These are phyloP conservation scores for Thymelicus lineola DNA, from an alignment of 2,888 invertebrate species.

Conservation along the genomic window DNA sequence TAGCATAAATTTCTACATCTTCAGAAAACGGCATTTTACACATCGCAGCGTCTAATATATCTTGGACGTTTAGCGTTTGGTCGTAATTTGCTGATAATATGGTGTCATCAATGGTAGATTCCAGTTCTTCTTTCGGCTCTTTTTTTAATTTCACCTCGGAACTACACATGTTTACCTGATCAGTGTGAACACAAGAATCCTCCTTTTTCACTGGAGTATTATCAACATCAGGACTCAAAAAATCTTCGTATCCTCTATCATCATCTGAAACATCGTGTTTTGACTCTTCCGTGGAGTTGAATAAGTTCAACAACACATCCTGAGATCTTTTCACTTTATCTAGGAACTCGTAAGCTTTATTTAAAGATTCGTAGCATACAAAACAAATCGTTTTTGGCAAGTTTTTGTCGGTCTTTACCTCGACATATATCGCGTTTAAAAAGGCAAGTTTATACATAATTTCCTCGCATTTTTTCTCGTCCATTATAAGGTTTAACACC, in stretches of 20 bases:
- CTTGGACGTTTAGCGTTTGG: slow-evolving; percentile 63
- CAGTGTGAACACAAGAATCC: slow-evolving; percentile 20
- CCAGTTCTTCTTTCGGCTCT: slow-evolving; percentile 66
- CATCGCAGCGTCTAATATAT: slow-evolving; percentile 68
- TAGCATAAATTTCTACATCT: slow-evolving; percentile 65
- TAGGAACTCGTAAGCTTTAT: slow-evolving; percentile 69
- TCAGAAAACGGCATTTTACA: slow-evolving; percentile 55
- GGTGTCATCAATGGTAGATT: slow-evolving; percentile 39
- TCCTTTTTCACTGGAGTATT: slow-evolving; percentile 43
- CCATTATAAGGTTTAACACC: slow-evolving; percentile 55
- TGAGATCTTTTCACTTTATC: slow-evolving; percentile 64
- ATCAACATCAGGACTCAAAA: slow-evolving; percentile 45
- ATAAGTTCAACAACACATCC: slow-evolving; percentile 56
- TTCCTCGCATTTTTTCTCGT: slow-evolving; percentile 59
- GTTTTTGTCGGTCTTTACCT: slow-evolving; percentile 56
- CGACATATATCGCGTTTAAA: slow-evolving; percentile 71
- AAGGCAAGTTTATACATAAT: slow-evolving; percentile 61
- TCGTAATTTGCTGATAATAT: slow-evolving; percentile 37
- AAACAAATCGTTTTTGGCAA: slow-evolving; percentile 73
- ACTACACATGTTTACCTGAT: slow-evolving; percentile 44
- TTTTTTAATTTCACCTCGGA: slow-evolving; percentile 57
- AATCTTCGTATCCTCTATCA: slow-evolving; percentile 60
- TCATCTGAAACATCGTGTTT: slow-evolving; percentile 62
- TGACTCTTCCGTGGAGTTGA: slow-evolving; percentile 46
- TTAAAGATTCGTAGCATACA: slow-evolving; percentile 67